These are phyloP conservation scores for Gasterosteus aculeatus DNA, from an alignment of 2,113 vertebrate species.

Conservation along the genomic window DNA sequence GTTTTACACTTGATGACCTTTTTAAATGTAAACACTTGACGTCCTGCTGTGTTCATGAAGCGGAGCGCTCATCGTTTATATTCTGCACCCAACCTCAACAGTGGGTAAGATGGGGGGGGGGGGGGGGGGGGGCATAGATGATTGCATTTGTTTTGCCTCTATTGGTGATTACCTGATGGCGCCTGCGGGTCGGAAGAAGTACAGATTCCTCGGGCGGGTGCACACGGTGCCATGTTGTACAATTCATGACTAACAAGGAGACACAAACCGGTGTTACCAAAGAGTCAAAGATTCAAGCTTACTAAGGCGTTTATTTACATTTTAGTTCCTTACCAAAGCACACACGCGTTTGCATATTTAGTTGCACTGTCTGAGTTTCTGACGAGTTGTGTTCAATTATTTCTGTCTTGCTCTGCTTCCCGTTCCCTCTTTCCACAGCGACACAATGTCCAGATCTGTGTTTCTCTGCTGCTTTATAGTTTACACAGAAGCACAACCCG, in stretches of 20 bases:
- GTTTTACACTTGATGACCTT: background rate
- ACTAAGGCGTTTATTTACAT: background rate
- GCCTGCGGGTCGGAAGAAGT: no score
- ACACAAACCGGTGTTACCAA: background rate
- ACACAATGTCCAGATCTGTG: background rate
- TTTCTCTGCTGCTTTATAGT: background rate
- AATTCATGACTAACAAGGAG: background rate
- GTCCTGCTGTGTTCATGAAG: constrained; percentile 1
- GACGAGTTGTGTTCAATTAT: background rate
- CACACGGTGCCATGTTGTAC: no score
- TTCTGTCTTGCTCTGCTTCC: background rate
- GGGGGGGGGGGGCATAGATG: background rate
- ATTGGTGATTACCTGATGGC: background rate
- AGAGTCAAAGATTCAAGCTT: background rate
- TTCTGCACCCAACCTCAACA: background rate
- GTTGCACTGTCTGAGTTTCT: background rate
- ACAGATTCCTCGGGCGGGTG: background rate
- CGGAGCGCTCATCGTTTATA: background rate
- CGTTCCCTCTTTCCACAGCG: background rate
- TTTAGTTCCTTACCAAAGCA: background rate
- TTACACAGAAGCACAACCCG: background rate
- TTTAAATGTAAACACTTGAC: background rate
- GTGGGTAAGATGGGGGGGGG: background rate
- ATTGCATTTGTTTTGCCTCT: background rate
- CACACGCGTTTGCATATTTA: background rate